Evolutionary conservation across 2,888 invertebrate species (phyloP).

Genomic region (Eupeodes latifasciatus): DNA sequence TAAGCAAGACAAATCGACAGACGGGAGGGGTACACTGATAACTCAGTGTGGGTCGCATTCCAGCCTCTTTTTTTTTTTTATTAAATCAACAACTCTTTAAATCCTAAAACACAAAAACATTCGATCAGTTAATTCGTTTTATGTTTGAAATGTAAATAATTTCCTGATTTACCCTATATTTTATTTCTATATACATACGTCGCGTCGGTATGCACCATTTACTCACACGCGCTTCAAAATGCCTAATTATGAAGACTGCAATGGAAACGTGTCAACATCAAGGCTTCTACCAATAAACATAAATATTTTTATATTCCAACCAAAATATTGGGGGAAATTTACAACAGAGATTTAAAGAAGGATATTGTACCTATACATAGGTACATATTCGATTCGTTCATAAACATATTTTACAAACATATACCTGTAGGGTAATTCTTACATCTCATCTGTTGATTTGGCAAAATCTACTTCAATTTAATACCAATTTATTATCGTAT

Average conservation of each 20-base stretch:
- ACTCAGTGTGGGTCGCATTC: no score
- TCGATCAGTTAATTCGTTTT: no score
- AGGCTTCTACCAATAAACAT: neutral
- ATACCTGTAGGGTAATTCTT: neutral
- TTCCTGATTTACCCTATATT: neutral
- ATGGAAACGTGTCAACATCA: neutral
- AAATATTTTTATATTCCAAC: neutral
- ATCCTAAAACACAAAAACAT: no score
- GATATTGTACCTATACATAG: no score
- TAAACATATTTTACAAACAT: no score
- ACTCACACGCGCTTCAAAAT: neutral
- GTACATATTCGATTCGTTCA: no score
- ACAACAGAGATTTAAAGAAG: neutral
- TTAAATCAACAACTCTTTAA: no score
- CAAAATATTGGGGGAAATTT: neutral
- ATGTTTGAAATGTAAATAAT: no score
- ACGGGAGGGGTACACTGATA: no score
- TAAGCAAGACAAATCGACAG: no score
- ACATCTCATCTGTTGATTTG: constrained; percentile 5
- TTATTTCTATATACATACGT: neutral
- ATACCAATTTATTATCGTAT: neutral
- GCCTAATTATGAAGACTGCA: neutral
- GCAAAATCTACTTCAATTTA: neutral
- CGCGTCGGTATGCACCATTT: neutral
- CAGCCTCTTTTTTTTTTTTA: no score